These are phyloP conservation scores for Cotesia typhae DNA, from an alignment of 1,140 invertebrate genomes.

Conservation along the genomic window DNA sequence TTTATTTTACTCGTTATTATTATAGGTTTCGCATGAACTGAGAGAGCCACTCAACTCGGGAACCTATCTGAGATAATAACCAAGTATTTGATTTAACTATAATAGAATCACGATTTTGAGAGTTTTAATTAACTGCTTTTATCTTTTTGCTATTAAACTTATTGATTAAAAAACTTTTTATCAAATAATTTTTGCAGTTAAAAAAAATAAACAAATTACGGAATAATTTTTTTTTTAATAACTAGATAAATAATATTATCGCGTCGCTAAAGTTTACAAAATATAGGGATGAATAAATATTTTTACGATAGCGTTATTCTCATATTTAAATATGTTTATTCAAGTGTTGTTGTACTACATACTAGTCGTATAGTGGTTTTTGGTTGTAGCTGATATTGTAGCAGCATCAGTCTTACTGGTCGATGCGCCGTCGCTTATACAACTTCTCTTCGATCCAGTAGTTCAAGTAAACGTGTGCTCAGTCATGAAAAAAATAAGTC, in stretches of 20 bases:
- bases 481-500: slow-evolving; percentile 19
- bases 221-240: too few relatives aligned
- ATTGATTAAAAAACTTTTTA: too few relatives aligned
- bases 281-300: background rate
- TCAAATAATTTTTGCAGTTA: too few relatives aligned
- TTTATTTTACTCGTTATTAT: too few relatives aligned
- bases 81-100: too few relatives aligned
- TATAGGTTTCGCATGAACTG: too few relatives aligned
- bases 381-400: background rate
- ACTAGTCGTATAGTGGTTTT: slow-evolving; percentile 12
- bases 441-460: slow-evolving; percentile 23
- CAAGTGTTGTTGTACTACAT: slow-evolving; percentile 1
- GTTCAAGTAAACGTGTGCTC: slow-evolving; percentile 27
- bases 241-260: background rate
- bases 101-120: too few relatives aligned
- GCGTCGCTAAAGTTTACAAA: background rate
- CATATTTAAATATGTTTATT: slow-evolving; percentile 21
- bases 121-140: too few relatives aligned
- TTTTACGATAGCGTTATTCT: slow-evolving; percentile 20
- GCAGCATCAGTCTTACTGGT: slow-evolving; percentile 18
- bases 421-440: slow-evolving; percentile 27
- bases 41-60: too few relatives aligned
- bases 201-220: too few relatives aligned
- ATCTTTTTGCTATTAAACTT: too few relatives aligned
- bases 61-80: too few relatives aligned